phyloP scores from a whole-genome alignment of 2,113 vertebrate species.

The Pseudopipra pipra region DNA sequence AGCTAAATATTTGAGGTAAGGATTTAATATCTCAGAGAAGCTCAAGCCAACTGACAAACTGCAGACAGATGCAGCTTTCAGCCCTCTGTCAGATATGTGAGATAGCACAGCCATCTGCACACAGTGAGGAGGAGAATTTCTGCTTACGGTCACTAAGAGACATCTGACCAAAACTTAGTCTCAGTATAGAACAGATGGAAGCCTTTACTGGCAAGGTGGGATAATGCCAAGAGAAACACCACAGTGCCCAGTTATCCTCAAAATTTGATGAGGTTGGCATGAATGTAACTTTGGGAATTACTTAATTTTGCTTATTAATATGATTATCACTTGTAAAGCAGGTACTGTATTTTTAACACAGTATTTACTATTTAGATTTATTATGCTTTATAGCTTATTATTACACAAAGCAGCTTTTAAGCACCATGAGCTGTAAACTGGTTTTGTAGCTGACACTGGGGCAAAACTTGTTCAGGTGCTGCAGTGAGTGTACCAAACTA shows the following conservation, averaged over 20 bases:
- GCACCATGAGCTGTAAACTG: not conserved
- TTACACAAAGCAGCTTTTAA: not conserved
- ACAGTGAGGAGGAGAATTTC: not conserved
- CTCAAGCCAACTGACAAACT: slow-evolving; percentile 1
- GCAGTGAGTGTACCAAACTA: not conserved
- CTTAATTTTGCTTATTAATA: not conserved
- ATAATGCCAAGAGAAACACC: not conserved
- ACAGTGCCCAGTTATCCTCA: not conserved
- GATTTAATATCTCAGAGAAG: not conserved
- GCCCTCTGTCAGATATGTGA: not conserved
- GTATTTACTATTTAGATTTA: not conserved
- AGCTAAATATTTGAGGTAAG: not conserved
- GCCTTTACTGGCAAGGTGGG: not conserved
- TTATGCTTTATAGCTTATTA: not conserved
- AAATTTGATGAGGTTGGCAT: not conserved
- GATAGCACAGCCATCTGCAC: not conserved
- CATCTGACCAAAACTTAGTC: not conserved
- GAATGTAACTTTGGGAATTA: not conserved
- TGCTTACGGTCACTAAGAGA: not conserved
- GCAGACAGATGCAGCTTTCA: slow-evolving; percentile 42
- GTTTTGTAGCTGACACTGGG: not conserved
- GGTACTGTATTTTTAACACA: not conserved
- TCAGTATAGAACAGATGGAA: not conserved
- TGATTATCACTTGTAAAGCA: not conserved
- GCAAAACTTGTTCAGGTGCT: not conserved